phyloP scores from a whole-genome alignment of 1,140 invertebrate genomes.

The Lepidostoma basale region DNA sequence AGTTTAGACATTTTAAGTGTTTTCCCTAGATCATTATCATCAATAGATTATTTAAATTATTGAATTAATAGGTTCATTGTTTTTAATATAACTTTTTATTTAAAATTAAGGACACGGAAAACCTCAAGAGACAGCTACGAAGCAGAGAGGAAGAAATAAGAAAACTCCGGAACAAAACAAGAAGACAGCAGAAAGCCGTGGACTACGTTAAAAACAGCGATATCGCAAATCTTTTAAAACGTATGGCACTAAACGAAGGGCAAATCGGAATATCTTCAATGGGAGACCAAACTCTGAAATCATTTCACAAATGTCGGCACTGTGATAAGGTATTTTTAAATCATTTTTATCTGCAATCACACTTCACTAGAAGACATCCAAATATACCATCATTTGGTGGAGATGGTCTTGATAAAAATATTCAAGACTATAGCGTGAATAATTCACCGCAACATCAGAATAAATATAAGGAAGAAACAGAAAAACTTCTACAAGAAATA shows the following conservation, averaged over 20 bases:
- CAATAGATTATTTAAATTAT: too few species aligned
- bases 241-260: constrained; percentile 26
- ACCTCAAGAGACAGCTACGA: constrained; percentile 52
- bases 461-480: constrained; percentile 57
- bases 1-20: too few species aligned
- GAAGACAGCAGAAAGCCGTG: constrained; percentile 35
- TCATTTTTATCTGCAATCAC: constrained; percentile 63
- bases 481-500: constrained; percentile 64
- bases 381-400: constrained; percentile 35
- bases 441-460: constrained; percentile 19
- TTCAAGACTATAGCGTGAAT: constrained; percentile 46
- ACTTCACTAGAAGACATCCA: constrained; percentile 60
- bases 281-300: constrained; percentile 29
- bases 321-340: constrained; percentile 65
- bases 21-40: too few species aligned
- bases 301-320: constrained; percentile 58
- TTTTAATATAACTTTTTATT: constrained; percentile 22
- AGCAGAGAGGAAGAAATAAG: constrained; percentile 57
- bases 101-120: constrained; percentile 52
- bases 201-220: constrained; percentile 31
- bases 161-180: constrained; percentile 53
- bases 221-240: constrained; percentile 34
- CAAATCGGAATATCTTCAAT: constrained; percentile 3
- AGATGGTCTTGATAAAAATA: constrained; percentile 1
- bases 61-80: too few species aligned